A percentile compares a stretch with the other conserved stretches of the same genome.
Conservation (phyloP, 2,797 vertebrate genomes). For the Phoebastria nigripes region DNA sequence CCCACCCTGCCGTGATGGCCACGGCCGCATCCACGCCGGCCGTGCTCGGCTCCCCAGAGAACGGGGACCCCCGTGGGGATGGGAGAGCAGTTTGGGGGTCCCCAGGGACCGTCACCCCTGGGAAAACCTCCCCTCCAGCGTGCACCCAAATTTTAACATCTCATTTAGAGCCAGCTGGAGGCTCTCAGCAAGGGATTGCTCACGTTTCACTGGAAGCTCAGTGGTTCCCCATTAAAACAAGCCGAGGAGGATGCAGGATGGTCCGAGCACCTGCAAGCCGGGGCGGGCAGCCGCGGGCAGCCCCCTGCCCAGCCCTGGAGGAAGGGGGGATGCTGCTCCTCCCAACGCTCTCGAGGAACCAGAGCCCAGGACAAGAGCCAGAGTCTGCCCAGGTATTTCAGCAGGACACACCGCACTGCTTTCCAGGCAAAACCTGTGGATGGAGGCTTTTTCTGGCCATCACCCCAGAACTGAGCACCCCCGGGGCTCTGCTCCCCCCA, state of each 20-base stretch:
- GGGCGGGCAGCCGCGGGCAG: background rate
- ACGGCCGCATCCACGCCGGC: fast-evolving
- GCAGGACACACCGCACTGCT: fast-evolving
- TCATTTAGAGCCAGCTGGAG: background rate
- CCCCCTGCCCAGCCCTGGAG: background rate
- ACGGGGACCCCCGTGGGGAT: fast-evolving
- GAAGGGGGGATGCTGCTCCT: background rate
- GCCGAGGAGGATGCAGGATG: background rate
- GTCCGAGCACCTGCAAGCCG: fast-evolving
- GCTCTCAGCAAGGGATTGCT: background rate
- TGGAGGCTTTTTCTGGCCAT: background rate
- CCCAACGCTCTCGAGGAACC: fast-evolving
- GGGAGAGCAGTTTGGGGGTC: background rate
- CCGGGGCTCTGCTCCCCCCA: background rate
- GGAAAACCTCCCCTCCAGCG: background rate
- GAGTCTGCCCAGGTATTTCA: background rate
- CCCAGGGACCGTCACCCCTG: background rate
- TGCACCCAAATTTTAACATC: background rate
- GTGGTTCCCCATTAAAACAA: background rate
- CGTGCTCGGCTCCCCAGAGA: background rate
- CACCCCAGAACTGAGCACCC: background rate
- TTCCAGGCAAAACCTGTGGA: background rate
- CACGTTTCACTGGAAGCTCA: background rate
- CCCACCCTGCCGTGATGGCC: fast-evolving
- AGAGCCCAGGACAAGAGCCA: background rate